Percentiles rank a stretch among this genome's conserved stretches.
phyloP scores from a whole-genome alignment of 2,113 vertebrate genomes.

The Macquaria australasica region DNA sequence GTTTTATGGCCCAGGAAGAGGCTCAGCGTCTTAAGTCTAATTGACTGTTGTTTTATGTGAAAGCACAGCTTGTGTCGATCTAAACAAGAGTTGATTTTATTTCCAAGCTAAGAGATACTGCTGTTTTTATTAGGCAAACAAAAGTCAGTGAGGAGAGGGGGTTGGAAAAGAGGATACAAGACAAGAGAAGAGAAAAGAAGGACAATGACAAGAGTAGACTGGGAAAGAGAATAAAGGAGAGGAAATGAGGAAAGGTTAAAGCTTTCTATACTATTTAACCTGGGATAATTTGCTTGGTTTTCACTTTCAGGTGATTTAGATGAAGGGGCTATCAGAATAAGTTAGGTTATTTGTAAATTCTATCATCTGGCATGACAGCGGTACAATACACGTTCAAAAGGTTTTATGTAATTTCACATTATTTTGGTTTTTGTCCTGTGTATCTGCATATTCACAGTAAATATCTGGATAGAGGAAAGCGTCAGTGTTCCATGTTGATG shows the following conservation, averaged over 20 bases:
- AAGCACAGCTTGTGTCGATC: slow-evolving; percentile 52
- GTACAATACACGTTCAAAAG: not conserved
- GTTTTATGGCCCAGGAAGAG: slow-evolving; percentile 49
- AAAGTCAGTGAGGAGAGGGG: slow-evolving; percentile 24
- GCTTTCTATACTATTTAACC: not conserved
- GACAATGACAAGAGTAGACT: not conserved
- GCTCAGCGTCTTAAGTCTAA: slow-evolving; percentile 47
- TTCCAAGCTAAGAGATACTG: slow-evolving; percentile 44
- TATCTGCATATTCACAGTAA: not conserved
- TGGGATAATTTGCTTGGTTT: not conserved
- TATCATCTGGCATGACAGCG: not conserved
- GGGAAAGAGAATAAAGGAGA: not conserved
- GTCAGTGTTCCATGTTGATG: not conserved
- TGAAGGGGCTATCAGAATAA: not conserved
- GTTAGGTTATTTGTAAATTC: not conserved
- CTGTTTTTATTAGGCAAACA: slow-evolving; percentile 59
- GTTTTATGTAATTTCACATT: too few relatives aligned
- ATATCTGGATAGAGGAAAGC: not conserved
- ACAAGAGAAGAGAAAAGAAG: not conserved
- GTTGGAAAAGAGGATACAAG: not conserved
- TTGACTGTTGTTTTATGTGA: slow-evolving; percentile 60
- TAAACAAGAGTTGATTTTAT: slow-evolving; percentile 48
- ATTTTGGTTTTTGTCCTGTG: not conserved
- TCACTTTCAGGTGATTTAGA: not conserved
- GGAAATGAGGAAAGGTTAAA: not conserved